Percentiles rank a stretch among this genome's conserved stretches.
Evolutionary conservation across 2,888 invertebrate species (phyloP).

Genomic region (Papilio elwesi): DNA sequence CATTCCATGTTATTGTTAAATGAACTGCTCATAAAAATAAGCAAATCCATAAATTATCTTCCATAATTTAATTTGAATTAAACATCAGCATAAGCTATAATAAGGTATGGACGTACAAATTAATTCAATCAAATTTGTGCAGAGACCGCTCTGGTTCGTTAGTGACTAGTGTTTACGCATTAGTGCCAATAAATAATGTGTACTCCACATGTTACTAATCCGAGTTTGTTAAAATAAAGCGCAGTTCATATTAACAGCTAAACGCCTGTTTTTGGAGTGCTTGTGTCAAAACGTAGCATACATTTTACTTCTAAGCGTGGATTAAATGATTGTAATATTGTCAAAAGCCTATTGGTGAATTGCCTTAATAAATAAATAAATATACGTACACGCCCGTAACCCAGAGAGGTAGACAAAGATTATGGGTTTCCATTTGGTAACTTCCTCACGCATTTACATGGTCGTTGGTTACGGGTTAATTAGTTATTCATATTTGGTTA

Average conservation of each 20-base stretch:
- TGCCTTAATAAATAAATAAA: too few relatives aligned
- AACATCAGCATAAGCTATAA: not conserved
- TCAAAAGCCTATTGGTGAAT: too few relatives aligned
- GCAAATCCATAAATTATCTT: not conserved
- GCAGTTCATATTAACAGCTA: not conserved
- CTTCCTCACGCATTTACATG: too few relatives aligned
- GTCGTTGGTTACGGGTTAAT: too few relatives aligned
- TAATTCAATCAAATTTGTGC: slow-evolving; percentile 79
- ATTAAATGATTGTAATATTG: too few relatives aligned
- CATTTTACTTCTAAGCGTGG: too few relatives aligned
- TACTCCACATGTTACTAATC: slow-evolving; percentile 66
- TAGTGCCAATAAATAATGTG: slow-evolving; percentile 74
- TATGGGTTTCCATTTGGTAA: too few relatives aligned
- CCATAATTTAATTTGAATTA: not conserved
- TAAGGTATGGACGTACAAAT: slow-evolving; percentile 24
- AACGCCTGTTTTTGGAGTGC: too few relatives aligned
- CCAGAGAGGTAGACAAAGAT: too few relatives aligned
- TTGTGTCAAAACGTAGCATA: too few relatives aligned
- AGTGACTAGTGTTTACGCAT: slow-evolving; percentile 81
- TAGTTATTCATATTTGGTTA: too few relatives aligned
- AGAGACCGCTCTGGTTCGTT: slow-evolving; percentile 81
- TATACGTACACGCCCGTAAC: too few relatives aligned
- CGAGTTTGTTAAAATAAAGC: slow-evolving; percentile 58
- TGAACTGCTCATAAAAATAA: not conserved
- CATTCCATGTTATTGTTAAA: not conserved